A percentile compares a stretch with the other conserved stretches of the same genome.
phyloP scores from a whole-genome alignment of 2,888 invertebrate genomes.

The Dorcus hopei region DNA sequence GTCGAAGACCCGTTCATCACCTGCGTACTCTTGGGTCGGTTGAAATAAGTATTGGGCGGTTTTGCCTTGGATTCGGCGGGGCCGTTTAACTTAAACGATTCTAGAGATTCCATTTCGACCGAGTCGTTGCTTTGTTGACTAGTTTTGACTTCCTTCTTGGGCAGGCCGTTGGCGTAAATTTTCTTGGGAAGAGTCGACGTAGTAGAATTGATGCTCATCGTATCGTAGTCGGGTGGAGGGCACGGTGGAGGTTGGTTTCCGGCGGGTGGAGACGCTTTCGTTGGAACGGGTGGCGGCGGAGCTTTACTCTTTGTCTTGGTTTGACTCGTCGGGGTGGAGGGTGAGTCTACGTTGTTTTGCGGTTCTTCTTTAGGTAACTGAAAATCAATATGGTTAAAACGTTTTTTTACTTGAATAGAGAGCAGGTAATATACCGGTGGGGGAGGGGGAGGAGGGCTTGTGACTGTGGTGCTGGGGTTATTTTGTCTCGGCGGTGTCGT shows the following conservation, averaged over 20 bases:
- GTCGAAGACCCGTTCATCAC: slow-evolving; percentile 46
- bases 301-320: slow-evolving; percentile 30
- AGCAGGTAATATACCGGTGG: slow-evolving; percentile 54
- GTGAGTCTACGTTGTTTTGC: slow-evolving; percentile 1
- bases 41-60: slow-evolving; percentile 69
- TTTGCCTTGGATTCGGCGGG: slow-evolving; percentile 60
- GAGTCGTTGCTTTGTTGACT: slow-evolving; percentile 49
- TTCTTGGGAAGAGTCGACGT: slow-evolving; percentile 33
- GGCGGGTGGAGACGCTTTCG: slow-evolving; percentile 40
- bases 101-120: slow-evolving; percentile 73
- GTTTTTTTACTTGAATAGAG: not conserved
- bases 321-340: not conserved
- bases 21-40: slow-evolving; percentile 41
- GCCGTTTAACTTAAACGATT: slow-evolving; percentile 70
- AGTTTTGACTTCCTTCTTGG: slow-evolving; percentile 16
- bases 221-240: slow-evolving; percentile 57
- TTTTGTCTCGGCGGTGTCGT: slow-evolving; percentile 32
- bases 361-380: slow-evolving; percentile 25
- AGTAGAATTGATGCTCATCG: slow-evolving; percentile 41
- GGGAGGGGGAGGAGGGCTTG: slow-evolving; percentile 55
- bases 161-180: slow-evolving; percentile 24
- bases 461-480: slow-evolving; percentile 3
- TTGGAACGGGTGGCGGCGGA: slow-evolving; percentile 43
- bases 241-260: slow-evolving; percentile 49
- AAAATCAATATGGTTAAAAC: slow-evolving; percentile 4